Conservation (phyloP, 2,888 invertebrate species). For the Congeria kusceri region DNA sequence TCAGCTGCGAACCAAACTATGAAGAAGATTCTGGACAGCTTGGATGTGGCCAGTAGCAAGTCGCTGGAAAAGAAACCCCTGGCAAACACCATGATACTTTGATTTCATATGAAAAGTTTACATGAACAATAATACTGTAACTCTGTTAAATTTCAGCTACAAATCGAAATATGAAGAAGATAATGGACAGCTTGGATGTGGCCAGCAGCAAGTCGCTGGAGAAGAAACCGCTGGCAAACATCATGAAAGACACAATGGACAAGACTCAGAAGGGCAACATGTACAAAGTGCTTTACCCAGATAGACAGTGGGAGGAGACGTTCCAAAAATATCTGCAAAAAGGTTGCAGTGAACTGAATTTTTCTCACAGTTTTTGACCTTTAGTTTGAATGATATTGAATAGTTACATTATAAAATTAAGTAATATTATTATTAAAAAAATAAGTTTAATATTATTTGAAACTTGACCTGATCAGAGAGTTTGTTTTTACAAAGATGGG, state of each 20-base stretch:
- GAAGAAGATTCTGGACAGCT: constrained; percentile 21
- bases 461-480: too few relatives aligned
- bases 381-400: too few relatives aligned
- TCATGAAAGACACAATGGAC: constrained; percentile 39
- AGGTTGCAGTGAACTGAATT: too few relatives aligned
- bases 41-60: constrained; percentile 55
- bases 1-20: constrained; percentile 12
- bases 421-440: too few relatives aligned
- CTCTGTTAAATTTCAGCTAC: too few relatives aligned
- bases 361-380: too few relatives aligned
- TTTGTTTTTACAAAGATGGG: too few relatives aligned
- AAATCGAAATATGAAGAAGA: constrained; percentile 28
- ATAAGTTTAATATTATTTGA: too few relatives aligned
- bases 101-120: too few relatives aligned
- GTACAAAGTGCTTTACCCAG: constrained; percentile 50
- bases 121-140: too few relatives aligned
- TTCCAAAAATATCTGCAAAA: constrained; percentile 48
- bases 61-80: constrained; percentile 49
- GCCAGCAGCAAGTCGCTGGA: constrained; percentile 52
- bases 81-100: constrained; percentile 52
- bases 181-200: constrained; percentile 37
- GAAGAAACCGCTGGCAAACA: constrained; percentile 51
- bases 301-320: constrained; percentile 37
- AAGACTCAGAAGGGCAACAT: constrained; percentile 19
- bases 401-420: too few relatives aligned